Evolutionary conservation across 1,140 invertebrate species (phyloP), one percentile per base, ranked within the genome.

Genomic region (Ceratosolen solmsi): DNA sequence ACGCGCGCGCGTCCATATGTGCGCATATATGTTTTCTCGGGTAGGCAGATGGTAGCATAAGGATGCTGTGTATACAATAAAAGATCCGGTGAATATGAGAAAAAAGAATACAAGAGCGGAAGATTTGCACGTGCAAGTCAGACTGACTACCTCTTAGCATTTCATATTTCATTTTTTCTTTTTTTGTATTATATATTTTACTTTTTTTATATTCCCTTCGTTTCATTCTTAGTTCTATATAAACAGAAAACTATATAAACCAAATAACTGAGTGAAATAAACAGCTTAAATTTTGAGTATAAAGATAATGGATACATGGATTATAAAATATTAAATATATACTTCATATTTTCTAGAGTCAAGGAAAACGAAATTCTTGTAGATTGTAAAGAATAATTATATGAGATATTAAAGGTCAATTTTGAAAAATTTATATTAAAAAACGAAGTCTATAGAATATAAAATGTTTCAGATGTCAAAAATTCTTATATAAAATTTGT

Each of bases 71-170:
- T 56, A 27, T 79, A 58, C 33, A 51, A 71, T 27, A 60, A 71
- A 58, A 56, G 7, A 51, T 68, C 33, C 33, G 7, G 17, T 30
- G 49, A 71, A 58, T 51, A 20, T 9, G 51, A 27, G 27, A 68
- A 54, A 68, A 56, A 27, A 54, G 49, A 30, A 65, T 0, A 65
- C 27, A 65, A 78, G 54, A 58, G 51, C 60, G 56, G 25, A 68
- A 11, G 49, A 79, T 58, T 79, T 79, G 51, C 49, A 68, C 27
- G 65, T 15, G 33, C 33, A 33, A 71, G 51, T 58, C 73, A 20
- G 36, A 73, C 11, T 54, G 41, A 8, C 70, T 71, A 49, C 41
- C 63, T 71, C 33, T 71, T 25, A 30, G 56, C 36, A 76, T 30
- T 68, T 56, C 9, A 33, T n/a, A 49, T 73, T 54, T 73, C n/a